phyloP scores from a whole-genome alignment of 2,888 invertebrate species.

The Drosophila incognita region DNA sequence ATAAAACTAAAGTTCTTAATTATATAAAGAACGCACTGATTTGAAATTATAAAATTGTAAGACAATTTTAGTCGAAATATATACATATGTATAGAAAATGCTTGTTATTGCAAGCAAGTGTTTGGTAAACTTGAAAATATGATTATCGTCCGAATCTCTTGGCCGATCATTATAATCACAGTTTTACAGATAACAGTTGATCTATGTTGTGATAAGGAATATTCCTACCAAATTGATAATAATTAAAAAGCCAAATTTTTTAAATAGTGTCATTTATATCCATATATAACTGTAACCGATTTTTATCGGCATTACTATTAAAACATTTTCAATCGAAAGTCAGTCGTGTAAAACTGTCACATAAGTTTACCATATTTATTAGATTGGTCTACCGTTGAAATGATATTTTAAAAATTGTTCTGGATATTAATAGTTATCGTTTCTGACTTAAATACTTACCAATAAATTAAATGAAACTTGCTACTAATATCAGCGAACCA shows the following conservation, averaged over 20 bases:
- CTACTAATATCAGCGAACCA: slow-evolving; percentile 12
- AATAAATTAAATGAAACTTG: slow-evolving; percentile 27
- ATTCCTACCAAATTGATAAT: background rate
- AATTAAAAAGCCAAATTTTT: background rate
- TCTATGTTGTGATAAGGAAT: background rate
- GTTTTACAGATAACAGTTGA: background rate
- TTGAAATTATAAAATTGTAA: background rate
- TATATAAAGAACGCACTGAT: background rate
- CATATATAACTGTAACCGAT: background rate
- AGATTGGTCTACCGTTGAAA: no score
- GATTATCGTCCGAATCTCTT: background rate
- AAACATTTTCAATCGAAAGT: background rate
- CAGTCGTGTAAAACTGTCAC: background rate
- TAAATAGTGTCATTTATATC: background rate
- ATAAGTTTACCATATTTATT: background rate
- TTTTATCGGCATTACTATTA: background rate
- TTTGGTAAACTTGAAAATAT: background rate
- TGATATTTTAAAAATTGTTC: background rate
- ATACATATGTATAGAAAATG: background rate
- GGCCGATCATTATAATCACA: background rate
- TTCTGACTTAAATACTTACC: background rate
- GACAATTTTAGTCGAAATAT: background rate
- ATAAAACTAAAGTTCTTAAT: background rate
- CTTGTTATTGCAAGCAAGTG: background rate
- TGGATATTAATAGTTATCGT: background rate